Evolutionary conservation across 2,113 vertebrate species (phyloP).

Genomic region (Melierax canorus): DNA sequence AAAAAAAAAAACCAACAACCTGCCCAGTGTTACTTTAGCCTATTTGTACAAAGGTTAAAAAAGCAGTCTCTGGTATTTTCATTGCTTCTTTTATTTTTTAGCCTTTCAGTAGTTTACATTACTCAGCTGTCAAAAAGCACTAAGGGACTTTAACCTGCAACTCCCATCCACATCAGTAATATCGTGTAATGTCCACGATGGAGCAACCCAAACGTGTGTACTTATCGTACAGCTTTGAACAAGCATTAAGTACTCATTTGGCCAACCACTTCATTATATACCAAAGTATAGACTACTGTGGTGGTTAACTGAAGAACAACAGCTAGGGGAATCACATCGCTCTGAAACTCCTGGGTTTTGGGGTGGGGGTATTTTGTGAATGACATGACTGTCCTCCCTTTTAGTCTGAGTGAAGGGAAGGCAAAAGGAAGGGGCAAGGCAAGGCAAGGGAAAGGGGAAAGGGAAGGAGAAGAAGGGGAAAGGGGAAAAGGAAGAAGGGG

Average conservation of each 20-base stretch:
- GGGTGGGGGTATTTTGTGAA: background rate
- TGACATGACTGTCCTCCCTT: background rate
- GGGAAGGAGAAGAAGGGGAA: background rate
- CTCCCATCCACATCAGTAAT: background rate
- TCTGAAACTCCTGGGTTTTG: background rate
- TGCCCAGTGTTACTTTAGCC: background rate
- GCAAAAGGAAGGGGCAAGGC: background rate
- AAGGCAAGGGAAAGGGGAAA: background rate
- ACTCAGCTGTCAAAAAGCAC: background rate
- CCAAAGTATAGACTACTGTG: background rate
- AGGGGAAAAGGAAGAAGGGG: background rate
- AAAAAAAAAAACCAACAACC: background rate
- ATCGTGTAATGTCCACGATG: background rate
- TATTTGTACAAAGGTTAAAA: background rate
- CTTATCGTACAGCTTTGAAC: background rate
- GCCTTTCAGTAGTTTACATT: background rate
- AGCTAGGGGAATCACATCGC: background rate
- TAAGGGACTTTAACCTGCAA: background rate
- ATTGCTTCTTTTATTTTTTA: background rate
- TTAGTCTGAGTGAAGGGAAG: background rate
- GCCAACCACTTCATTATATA: background rate
- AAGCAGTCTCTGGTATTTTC: background rate
- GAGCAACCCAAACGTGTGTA: background rate
- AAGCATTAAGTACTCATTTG: background rate
- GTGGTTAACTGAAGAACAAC: background rate